Base-by-base conservation (phyloP, 2,113 vertebrate species). In the Megaleporinus macrocephalus region DNA sequence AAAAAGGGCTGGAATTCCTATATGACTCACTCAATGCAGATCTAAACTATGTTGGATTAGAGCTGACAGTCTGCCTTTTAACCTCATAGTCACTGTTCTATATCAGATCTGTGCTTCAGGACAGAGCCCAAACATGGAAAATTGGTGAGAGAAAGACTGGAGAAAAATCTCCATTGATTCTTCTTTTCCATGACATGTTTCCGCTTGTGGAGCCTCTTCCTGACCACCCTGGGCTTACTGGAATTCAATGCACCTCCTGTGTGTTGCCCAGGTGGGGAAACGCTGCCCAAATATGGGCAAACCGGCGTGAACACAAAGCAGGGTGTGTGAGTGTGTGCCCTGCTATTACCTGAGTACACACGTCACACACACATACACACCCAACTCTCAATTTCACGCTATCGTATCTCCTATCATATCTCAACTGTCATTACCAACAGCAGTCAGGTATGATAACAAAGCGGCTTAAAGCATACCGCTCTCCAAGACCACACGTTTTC, bases 131-230 rank as follows among this genome's bases (percentile, higher is more conserved):
- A 63, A 26, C 18, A 72, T 47, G 11, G 44, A 51, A 70, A 41
- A 73, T 10, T 36, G 30, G 26, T 18, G 24, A 47, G 20, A 63
- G 65, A 66, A 65, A 41, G 16, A 5, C 59, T 55, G n/a, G 26
- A 72, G 30, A 18, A 15, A 30, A 15, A 70, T 79, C 36, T 11
- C 84, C 89, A 92, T 91, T 92, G 88, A 92, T 92, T 87, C 86
- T 88, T 83, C 82, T 92, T 91, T 93, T 93, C 90, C 91, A 92
- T 94, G 92, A 93, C 91, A 89, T 86, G 87, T 87, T 85, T 88
- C 86, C 76, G 81, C 89, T 87, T 84, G 83, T 69, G 80, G 78
- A 82, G 70, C 57, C 78, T 87, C 84, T 81, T 85, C 59, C 83
- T 76, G 14, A 6, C 27, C 53, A 55, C 84, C 73, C 70, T 77